Percentiles rank a stretch among this genome's conserved stretches.
Evolutionary conservation across 2,797 vertebrate species (phyloP).

Genomic region (Lithobates pipiens): DNA sequence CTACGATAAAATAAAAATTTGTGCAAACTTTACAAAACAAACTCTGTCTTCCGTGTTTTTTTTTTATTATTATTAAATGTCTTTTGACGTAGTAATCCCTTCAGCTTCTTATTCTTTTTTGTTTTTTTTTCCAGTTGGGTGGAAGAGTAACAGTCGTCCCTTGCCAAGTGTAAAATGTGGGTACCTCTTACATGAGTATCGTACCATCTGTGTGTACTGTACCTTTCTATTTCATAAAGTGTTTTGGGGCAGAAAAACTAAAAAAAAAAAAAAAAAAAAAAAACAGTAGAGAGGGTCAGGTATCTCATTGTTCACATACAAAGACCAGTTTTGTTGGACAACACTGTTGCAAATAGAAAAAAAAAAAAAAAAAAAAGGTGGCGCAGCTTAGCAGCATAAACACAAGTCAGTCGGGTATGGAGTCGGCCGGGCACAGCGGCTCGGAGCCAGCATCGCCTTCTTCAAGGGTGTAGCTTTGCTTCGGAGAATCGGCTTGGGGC

Average conservation of each 20-base stretch:
- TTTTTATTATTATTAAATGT: no score
- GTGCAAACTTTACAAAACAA: no score
- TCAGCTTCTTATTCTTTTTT: no score
- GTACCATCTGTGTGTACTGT: no score
- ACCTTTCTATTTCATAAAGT: not conserved
- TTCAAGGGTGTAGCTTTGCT: constrained; percentile 77
- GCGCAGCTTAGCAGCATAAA: not conserved
- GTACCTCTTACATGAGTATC: no score
- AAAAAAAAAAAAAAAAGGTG: not conserved
- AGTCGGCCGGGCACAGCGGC: constrained; percentile 76
- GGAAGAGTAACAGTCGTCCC: no score
- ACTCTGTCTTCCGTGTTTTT: no score
- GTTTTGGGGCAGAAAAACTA: not conserved
- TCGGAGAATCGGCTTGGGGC: constrained; percentile 70
- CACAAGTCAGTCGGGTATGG: constrained; percentile 74
- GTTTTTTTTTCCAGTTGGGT: no score
- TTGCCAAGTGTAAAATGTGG: no score
- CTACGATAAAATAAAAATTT: no score
- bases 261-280: no score
- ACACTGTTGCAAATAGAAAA: not conserved
- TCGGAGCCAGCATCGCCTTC: constrained; percentile 72
- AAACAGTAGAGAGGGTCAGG: not conserved
- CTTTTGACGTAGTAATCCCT: no score
- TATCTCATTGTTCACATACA: not conserved
- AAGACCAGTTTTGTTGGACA: not conserved